Percentiles rank a stretch among this genome's conserved stretches.
phyloP scores from a whole-genome alignment of 2,113 vertebrate genomes.

The Cairina moschata region DNA sequence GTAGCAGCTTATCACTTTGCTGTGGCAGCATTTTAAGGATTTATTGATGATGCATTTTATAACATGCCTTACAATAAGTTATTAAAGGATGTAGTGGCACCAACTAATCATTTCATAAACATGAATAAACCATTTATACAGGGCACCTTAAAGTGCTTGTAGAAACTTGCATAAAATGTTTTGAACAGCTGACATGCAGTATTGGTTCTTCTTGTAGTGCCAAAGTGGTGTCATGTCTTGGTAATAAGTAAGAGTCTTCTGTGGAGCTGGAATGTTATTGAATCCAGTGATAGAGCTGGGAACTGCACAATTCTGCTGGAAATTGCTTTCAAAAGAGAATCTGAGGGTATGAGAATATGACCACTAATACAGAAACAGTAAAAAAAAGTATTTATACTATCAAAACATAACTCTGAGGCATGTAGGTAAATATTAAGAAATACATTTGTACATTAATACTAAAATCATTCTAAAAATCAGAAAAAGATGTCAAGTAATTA shows the following conservation, averaged over 20 bases:
- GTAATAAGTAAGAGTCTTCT: neutral
- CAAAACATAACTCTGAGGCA: neutral
- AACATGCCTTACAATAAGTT: conserved; percentile 22
- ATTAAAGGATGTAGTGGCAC: conserved; percentile 43
- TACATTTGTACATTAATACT: neutral
- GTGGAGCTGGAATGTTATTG: conserved; percentile 28
- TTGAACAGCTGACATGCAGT: conserved; percentile 9
- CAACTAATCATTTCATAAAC: conserved; percentile 56
- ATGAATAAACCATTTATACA: conserved; percentile 31
- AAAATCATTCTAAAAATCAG: conserved; percentile 32
- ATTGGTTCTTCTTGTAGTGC: neutral
- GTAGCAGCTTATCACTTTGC: conserved; percentile 43
- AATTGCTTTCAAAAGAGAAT: neutral
- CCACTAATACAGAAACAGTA: neutral
- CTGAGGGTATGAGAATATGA: neutral
- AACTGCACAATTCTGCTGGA: conserved; percentile 16
- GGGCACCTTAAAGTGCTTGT: conserved; percentile 50
- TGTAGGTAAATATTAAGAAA: neutral
- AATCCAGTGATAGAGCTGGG: conserved; percentile 34
- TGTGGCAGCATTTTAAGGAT: conserved; percentile 48
- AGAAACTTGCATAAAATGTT: conserved; percentile 33
- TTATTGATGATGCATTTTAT: conserved; percentile 63
- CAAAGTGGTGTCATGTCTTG: conserved; percentile 37
- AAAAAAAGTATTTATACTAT: neutral
- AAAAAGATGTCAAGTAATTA: conserved; percentile 21